phyloP scores from a whole-genome alignment of 2,797 vertebrate species.

The Pempheris klunzingeri region DNA sequence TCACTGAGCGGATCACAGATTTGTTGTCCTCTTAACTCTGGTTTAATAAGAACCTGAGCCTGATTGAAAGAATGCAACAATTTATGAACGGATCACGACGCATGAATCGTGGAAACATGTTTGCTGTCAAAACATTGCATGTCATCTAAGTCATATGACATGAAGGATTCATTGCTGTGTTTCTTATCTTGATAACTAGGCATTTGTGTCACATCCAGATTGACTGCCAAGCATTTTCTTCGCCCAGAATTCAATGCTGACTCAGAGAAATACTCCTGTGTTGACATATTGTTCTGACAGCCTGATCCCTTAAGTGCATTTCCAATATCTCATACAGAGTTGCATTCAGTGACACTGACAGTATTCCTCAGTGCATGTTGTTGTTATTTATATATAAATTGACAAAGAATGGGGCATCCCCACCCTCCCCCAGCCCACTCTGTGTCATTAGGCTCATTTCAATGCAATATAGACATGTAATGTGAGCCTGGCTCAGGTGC shows the following conservation, averaged over 20 bases:
- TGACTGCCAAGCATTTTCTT: conserved; percentile 5
- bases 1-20: conserved; percentile 15
- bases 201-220: background rate
- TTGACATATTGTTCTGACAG: background rate
- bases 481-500: conserved; percentile 83
- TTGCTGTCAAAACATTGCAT: conserved; percentile 36
- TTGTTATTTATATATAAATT: background rate
- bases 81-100: conserved; percentile 4
- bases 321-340: background rate
- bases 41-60: background rate
- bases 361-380: background rate
- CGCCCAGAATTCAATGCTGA: background rate
- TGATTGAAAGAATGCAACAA: background rate
- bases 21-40: background rate
- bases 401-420: conserved; percentile 4
- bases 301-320: background rate
- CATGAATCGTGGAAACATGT: background rate
- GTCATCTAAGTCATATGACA: conserved; percentile 7
- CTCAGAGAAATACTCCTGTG: background rate
- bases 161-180: background rate
- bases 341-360: background rate
- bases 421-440: background rate
- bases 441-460: conserved; percentile 56
- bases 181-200: background rate
- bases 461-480: conserved; percentile 61